These are phyloP conservation scores for Molorchus minor DNA, from an alignment of 2,888 invertebrate species.

Conservation along the genomic window DNA sequence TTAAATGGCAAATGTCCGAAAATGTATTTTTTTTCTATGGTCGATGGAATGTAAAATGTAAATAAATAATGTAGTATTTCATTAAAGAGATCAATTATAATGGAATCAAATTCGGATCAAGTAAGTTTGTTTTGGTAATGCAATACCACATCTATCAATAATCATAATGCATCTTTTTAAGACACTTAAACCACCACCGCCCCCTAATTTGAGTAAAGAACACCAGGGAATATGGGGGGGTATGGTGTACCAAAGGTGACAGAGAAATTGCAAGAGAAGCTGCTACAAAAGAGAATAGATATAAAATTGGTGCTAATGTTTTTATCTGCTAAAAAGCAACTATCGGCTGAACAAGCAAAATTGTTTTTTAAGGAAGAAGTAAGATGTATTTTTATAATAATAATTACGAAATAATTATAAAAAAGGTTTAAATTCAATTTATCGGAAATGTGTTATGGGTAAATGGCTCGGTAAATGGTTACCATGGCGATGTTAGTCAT, in stretches of 20 bases:
- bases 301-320: slow-evolving; percentile 69
- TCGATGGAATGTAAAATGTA: no score
- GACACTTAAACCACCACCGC: slow-evolving; percentile 45
- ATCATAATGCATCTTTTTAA: neutral
- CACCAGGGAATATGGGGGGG: slow-evolving; percentile 68
- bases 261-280: slow-evolving; percentile 75
- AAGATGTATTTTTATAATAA: no score
- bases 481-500: no score
- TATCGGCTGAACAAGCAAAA: slow-evolving; percentile 65
- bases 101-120: neutral
- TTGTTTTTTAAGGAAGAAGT: slow-evolving; percentile 70
- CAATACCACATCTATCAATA: neutral
- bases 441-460: no score
- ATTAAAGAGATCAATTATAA: no score
- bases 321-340: slow-evolving; percentile 67
- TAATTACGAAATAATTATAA: no score
- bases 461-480: no score
- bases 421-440: no score
- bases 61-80: no score
- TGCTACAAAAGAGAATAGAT: slow-evolving; percentile 73
- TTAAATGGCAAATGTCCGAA: no score
- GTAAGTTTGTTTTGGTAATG: neutral
- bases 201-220: slow-evolving; percentile 54
- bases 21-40: no score
- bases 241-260: slow-evolving; percentile 71